These are phyloP conservation scores for Holacanthella duospinosa DNA, from an alignment of 2,888 invertebrate species.

Conservation along the genomic window DNA sequence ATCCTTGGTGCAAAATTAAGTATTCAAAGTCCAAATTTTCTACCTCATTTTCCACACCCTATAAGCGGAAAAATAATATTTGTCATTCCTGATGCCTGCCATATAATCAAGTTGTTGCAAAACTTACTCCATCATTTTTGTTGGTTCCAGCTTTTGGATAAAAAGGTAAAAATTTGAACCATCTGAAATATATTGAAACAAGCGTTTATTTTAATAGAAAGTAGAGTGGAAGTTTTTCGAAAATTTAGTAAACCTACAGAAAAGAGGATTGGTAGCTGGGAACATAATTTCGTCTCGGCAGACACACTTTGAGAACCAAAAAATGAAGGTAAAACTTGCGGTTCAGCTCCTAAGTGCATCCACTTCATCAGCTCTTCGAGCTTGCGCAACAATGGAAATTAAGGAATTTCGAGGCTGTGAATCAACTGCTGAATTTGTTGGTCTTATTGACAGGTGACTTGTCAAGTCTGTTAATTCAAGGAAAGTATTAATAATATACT, in stretches of 20 bases:
- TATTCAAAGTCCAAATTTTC: background rate
- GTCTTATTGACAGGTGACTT: background rate
- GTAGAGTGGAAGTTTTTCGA: background rate
- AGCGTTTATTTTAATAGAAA: background rate
- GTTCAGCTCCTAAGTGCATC: constrained; percentile 10
- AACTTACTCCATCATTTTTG: background rate
- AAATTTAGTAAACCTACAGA: background rate
- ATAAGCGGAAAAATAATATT: background rate
- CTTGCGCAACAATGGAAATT: background rate
- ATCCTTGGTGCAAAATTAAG: background rate
- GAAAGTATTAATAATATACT: background rate
- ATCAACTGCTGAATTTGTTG: background rate
- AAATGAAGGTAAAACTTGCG: constrained; percentile 12
- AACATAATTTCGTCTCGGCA: constrained; percentile 12
- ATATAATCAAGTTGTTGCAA: background rate
- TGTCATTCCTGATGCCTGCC: background rate
- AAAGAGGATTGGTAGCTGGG: constrained; percentile 7
- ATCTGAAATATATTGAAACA: background rate
- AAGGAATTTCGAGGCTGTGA: background rate
- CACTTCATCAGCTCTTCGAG: constrained; percentile 3
- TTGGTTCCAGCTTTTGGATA: background rate
- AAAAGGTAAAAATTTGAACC: background rate
- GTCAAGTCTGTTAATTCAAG: background rate
- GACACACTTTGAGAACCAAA: constrained; percentile 12
- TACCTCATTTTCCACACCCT: background rate